Base-by-base conservation (phyloP, 2,888 invertebrate species). In the Callyntrura sp. region DNA sequence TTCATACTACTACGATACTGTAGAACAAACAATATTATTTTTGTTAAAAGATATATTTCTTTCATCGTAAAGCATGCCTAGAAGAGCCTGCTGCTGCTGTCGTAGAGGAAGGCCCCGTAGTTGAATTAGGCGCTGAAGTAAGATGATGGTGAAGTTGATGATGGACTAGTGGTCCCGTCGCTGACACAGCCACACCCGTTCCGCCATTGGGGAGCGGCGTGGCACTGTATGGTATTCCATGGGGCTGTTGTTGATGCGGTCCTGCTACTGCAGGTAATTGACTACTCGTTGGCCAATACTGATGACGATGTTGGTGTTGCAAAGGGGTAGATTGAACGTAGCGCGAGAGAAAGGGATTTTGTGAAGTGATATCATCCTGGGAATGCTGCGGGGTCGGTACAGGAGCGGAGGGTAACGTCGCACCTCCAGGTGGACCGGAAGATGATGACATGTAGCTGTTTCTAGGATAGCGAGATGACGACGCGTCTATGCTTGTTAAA, bases 401-500 rank as follows among this genome's bases (percentile, higher is more conserved):
- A 25, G 65, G 65, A 43, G 82, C 43, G 9, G 55, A 25, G 14
- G 51, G 55, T 14, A 17, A 23, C 11, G 55, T 73, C n/a, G 51
- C 45, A 4, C 45, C 73, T 6, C 20, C 43, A 35, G 28, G 12
- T 9, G 70, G 70, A 5, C 45, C 35, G 43, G 70, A 35, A 8
- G 70, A n/a, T n/a, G n/a, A 45, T 35, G 70, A 65, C 65, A 65
- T 25, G 17, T 35, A 55, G 28, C 68, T 57, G 60, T 23, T 81
- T 0, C 81, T 57, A 0, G 57, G 55, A 48, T 78, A 78, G 12
- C 76, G 76, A 1, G 87, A 70, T 43, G 88, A 25, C 0, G 90
- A 73, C 17, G 81, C 85, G 6, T 88, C 89, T 90, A 91, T 90
- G 57, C 91, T 91, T 0, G 92, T 91, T 20, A 92, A 78, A 43